Evolutionary conservation across 2,797 vertebrate species (phyloP).

Genomic region (Fringilla coelebs): DNA sequence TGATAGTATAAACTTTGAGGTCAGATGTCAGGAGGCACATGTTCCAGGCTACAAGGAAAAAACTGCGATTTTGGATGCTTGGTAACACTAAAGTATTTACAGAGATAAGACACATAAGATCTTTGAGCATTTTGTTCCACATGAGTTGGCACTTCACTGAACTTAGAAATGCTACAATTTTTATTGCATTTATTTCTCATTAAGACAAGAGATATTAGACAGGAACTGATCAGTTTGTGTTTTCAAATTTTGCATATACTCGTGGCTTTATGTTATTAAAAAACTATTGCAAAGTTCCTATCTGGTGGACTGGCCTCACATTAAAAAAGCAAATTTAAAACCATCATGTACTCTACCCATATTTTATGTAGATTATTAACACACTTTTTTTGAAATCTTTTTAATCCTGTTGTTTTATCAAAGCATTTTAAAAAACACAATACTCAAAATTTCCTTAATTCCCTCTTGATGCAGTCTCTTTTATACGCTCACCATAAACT

Average conservation of each 20-base stretch:
- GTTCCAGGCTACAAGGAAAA: not conserved
- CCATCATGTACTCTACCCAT: not conserved
- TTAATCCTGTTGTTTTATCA: not conserved
- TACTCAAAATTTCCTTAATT: not conserved
- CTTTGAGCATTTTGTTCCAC: not conserved
- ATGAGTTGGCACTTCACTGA: not conserved
- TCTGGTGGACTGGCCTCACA: not conserved
- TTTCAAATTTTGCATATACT: not conserved
- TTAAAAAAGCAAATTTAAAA: not conserved
- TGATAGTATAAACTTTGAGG: not conserved
- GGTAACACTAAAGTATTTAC: not conserved
- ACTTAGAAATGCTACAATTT: not conserved
- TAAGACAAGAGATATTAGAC: not conserved
- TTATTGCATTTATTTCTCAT: not conserved
- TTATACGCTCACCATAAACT: not conserved
- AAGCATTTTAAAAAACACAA: not conserved
- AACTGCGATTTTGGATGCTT: not conserved
- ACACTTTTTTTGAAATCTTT: not conserved
- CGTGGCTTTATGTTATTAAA: not conserved
- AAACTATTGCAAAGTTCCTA: not conserved
- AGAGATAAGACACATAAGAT: not conserved
- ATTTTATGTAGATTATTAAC: not conserved
- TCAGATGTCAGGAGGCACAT: not conserved
- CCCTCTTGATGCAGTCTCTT: not conserved
- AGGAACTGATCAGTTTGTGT: not conserved